Conservation (phyloP, 1,140 invertebrate species). For the Ceratitis capitata region DNA sequence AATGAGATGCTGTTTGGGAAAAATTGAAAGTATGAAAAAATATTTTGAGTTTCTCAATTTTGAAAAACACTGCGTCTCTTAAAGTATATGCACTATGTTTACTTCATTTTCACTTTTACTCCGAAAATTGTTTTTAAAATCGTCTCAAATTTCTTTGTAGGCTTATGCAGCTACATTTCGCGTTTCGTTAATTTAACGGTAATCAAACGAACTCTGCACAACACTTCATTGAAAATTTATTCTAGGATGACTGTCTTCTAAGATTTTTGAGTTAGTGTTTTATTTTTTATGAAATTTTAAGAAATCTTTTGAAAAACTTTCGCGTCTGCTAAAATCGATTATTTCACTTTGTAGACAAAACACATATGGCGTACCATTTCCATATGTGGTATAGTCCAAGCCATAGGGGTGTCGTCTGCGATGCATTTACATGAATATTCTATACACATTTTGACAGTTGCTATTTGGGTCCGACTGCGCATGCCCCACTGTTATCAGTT, state of each 20-base stretch:
- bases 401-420: neutral
- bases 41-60: neutral
- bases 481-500: conserved; percentile 53
- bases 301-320: neutral
- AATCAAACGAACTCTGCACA: neutral
- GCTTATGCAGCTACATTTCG: neutral
- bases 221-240: neutral
- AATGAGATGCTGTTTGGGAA: neutral
- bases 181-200: neutral
- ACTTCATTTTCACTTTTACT: conserved; percentile 19
- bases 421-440: neutral
- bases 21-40: neutral
- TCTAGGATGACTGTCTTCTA: neutral
- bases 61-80: neutral
- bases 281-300: neutral
- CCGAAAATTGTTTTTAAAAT: neutral
- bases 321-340: conserved; percentile 27
- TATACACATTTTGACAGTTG: neutral
- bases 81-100: neutral
- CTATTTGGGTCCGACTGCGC: conserved; percentile 47
- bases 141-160: no score
- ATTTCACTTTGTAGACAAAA: conserved; percentile 8
- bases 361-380: conserved; percentile 6
- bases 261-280: neutral
- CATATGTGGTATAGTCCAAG: neutral